phyloP scores from a whole-genome alignment of 2,888 invertebrate genomes.

The Neria commutata region DNA sequence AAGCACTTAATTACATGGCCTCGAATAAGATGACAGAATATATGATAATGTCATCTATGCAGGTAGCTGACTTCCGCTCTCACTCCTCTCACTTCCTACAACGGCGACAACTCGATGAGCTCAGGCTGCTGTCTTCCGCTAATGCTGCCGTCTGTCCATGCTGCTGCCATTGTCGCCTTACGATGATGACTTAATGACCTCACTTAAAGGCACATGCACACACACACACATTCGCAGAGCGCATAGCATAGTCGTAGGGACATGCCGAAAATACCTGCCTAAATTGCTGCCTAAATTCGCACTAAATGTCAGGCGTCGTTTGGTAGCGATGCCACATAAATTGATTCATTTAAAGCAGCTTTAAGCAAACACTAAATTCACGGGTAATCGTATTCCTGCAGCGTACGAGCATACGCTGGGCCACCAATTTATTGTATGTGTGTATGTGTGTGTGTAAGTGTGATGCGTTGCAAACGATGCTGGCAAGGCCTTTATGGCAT shows the following conservation, averaged over 20 bases:
- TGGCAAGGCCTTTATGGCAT: too few species aligned
- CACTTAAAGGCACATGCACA: too few species aligned
- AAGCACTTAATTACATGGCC: constrained; percentile 18
- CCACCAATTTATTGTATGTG: not conserved
- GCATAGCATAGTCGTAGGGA: too few species aligned
- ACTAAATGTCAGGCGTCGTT: too few species aligned
- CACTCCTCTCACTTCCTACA: not conserved
- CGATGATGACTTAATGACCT: not conserved
- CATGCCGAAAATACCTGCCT: not conserved
- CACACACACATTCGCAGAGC: too few species aligned
- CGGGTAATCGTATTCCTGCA: too few species aligned
- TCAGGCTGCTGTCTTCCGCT: not conserved
- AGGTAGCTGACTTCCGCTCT: not conserved
- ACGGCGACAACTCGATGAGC: too few species aligned
- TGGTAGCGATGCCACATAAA: too few species aligned
- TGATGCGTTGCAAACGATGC: too few species aligned
- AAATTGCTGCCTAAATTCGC: too few species aligned
- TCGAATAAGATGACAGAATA: constrained; percentile 51
- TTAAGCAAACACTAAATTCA: not conserved
- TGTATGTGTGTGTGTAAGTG: not conserved
- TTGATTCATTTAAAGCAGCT: not conserved
- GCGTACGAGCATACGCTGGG: too few species aligned
- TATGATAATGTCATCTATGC: constrained; percentile 47
- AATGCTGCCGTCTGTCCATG: not conserved
- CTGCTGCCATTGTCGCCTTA: too few species aligned